Percentiles rank a stretch among this genome's conserved stretches.
phyloP scores from a whole-genome alignment of 2,888 invertebrate species.

The Ennomos quercinarius region DNA sequence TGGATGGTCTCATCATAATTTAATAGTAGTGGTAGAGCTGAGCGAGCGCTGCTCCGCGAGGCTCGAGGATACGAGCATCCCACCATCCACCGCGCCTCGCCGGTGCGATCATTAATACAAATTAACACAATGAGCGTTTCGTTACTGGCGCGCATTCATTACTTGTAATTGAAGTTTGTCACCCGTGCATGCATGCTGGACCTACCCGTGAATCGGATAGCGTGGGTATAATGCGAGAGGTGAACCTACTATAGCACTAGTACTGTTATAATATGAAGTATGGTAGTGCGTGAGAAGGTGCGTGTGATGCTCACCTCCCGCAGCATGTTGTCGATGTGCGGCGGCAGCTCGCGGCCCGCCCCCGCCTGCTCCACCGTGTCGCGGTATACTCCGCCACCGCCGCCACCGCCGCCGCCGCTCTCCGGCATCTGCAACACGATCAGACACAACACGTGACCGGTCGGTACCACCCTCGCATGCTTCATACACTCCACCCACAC shows the following conservation, averaged over 20 bases:
- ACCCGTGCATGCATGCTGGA: background rate
- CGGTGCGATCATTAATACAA: constrained; percentile 23
- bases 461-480: no score
- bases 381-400: constrained; percentile 50
- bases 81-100: no score
- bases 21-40: no score
- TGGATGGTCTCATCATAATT: no score
- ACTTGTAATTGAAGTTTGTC: constrained; percentile 31
- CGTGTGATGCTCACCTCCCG: constrained; percentile 53
- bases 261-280: no score
- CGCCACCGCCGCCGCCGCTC: constrained; percentile 43
- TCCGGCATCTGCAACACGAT: constrained; percentile 45
- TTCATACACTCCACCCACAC: no score
- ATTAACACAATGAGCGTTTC: constrained; percentile 43
- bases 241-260: no score
- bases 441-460: no score
- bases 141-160: constrained; percentile 39
- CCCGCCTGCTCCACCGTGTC: constrained; percentile 54
- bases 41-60: background rate
- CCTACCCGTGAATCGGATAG: no score
- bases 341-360: constrained; percentile 21
- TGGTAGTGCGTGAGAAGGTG: no score
- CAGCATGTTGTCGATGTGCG: constrained; percentile 59
- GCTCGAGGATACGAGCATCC: background rate
- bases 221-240: no score